phyloP scores from a whole-genome alignment of 92 coral and sea anemone genomes.

The Porites evermanni region DNA sequence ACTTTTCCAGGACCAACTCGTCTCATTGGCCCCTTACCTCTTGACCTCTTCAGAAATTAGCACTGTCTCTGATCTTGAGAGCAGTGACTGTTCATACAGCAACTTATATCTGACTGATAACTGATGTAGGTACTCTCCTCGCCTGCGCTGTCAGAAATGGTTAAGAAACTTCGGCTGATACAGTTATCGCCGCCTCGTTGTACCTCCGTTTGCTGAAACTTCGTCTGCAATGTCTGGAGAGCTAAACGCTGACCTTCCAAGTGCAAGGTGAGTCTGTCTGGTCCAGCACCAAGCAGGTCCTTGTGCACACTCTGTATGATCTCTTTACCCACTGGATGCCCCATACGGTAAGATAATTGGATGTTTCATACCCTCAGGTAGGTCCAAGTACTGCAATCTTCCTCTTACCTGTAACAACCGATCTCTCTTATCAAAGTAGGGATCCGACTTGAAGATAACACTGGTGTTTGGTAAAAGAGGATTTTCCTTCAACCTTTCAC shows the following conservation, averaged over 20 bases:
- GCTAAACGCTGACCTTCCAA: constrained; percentile 27
- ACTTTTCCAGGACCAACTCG: constrained; percentile 13
- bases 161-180: constrained; percentile 17
- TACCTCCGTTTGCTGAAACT: neutral
- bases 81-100: neutral
- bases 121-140: neutral
- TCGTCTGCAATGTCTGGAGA: constrained; percentile 35
- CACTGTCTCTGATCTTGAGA: neutral
- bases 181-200: constrained; percentile 38
- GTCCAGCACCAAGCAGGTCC: constrained; percentile 37
- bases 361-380: constrained; percentile 44
- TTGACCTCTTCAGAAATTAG: neutral
- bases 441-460: constrained; percentile 18
- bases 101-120: too few species aligned
- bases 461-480: constrained; percentile 14
- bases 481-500: neutral
- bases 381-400: constrained; percentile 19
- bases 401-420: neutral
- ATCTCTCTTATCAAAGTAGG: neutral
- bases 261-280: constrained; percentile 20
- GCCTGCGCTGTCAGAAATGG: constrained; percentile 44
- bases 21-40: constrained; percentile 3
- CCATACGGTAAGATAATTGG: constrained; percentile 7
- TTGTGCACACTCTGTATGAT: constrained; percentile 1
- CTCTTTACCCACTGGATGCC: constrained; percentile 6